Evolutionary conservation across 2,113 vertebrate species (phyloP).

Genomic region (Eclectus roratus): DNA sequence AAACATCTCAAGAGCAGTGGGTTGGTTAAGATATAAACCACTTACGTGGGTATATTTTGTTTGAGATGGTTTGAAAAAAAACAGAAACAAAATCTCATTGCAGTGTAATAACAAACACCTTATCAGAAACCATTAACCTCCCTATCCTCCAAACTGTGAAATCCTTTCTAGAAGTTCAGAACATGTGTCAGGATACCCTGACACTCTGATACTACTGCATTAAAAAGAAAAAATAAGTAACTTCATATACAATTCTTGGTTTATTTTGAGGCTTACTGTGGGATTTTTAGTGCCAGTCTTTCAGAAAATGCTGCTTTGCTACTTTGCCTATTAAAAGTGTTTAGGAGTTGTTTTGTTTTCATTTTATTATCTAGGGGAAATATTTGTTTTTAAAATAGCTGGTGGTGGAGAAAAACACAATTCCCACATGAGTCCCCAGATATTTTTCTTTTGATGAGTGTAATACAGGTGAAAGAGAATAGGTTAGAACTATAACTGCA

Average conservation of each 20-base stretch:
- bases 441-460: neutral
- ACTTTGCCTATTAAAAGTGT: constrained; percentile 16
- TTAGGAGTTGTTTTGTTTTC: neutral
- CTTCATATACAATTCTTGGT: neutral
- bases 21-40: neutral
- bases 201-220: neutral
- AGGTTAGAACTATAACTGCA: constrained; percentile 21
- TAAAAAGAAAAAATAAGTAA: neutral
- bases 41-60: neutral
- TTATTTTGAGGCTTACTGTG: neutral
- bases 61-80: neutral
- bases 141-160: neutral
- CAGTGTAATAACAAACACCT: neutral
- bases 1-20: neutral
- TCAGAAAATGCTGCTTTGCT: neutral
- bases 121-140: neutral
- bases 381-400: constrained; percentile 52
- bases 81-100: neutral
- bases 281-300: neutral
- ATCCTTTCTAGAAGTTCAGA: neutral
- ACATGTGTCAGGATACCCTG: neutral
- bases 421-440: neutral
- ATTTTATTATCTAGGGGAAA: constrained; percentile 45
- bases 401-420: neutral
- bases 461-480: neutral